Conservation (phyloP, 2,888 invertebrate species). For the Agriopis aurantiaria region DNA sequence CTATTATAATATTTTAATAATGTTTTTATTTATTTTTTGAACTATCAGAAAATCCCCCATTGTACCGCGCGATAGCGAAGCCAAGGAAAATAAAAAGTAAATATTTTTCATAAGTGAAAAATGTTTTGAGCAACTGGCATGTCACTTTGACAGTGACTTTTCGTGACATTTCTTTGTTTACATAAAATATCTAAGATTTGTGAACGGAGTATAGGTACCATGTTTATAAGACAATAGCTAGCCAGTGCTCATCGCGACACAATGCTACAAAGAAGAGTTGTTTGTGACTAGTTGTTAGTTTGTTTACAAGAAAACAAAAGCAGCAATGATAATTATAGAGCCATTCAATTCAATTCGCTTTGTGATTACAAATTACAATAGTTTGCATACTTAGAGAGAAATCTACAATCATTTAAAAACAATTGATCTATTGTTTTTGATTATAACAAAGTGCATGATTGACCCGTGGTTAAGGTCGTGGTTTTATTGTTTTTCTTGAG, state of each 20-base stretch:
- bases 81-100: too few species aligned
- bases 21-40: too few species aligned
- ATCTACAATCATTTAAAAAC: constrained; percentile 39
- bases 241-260: constrained; percentile 2
- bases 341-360: constrained; percentile 47
- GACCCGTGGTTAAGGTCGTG: constrained; percentile 18
- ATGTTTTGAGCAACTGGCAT: too few species aligned
- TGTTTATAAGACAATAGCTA: neutral
- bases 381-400: constrained; percentile 43
- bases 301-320: constrained; percentile 50
- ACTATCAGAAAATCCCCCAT: too few species aligned
- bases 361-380: constrained; percentile 45
- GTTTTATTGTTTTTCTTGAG: constrained; percentile 20
- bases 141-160: too few species aligned
- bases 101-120: too few species aligned
- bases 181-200: too few species aligned
- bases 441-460: constrained; percentile 22
- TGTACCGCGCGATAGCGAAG: too few species aligned
- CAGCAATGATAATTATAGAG: constrained; percentile 42
- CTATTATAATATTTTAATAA: too few species aligned
- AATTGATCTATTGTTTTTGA: constrained; percentile 43
- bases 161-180: too few species aligned
- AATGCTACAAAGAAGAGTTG: constrained; percentile 11
- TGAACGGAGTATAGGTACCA: too few species aligned
- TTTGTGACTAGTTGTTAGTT: constrained; percentile 21